phyloP scores from a whole-genome alignment of 2,113 vertebrate genomes.

The Chaetops frenatus region DNA sequence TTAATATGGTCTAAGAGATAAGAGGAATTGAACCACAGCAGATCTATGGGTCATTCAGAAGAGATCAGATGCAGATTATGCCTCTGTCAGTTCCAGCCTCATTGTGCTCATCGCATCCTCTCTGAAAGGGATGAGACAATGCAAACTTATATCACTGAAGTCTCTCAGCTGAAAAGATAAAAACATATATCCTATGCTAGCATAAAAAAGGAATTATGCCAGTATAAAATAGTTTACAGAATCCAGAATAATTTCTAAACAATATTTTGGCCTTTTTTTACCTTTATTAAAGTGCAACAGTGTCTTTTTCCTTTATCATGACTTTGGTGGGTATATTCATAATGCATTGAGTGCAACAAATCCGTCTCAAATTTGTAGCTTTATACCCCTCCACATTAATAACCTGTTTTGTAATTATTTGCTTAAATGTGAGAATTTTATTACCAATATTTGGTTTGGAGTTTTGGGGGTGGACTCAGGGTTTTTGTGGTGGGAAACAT shows the following conservation, averaged over 20 bases:
- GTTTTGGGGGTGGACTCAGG: fast-evolving
- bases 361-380: not conserved
- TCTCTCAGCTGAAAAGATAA: not conserved
- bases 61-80: not conserved
- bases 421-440: not conserved
- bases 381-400: not conserved
- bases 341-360: not conserved
- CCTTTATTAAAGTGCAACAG: not conserved
- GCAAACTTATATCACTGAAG: not conserved
- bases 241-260: not conserved
- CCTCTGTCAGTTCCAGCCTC: not conserved
- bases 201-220: not conserved
- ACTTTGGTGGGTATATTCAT: not conserved
- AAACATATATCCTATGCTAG: not conserved
- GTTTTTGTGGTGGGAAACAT: not conserved
- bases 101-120: not conserved
- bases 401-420: not conserved
- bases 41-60: not conserved
- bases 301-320: not conserved
- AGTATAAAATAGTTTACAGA: not conserved
- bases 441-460: not conserved
- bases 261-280: not conserved
- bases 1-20: not conserved
- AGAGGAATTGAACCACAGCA: not conserved
- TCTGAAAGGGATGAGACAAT: not conserved